Evolutionary conservation across 1,140 invertebrate genomes (phyloP).

Genomic region (Hydropsyche tenuis): DNA sequence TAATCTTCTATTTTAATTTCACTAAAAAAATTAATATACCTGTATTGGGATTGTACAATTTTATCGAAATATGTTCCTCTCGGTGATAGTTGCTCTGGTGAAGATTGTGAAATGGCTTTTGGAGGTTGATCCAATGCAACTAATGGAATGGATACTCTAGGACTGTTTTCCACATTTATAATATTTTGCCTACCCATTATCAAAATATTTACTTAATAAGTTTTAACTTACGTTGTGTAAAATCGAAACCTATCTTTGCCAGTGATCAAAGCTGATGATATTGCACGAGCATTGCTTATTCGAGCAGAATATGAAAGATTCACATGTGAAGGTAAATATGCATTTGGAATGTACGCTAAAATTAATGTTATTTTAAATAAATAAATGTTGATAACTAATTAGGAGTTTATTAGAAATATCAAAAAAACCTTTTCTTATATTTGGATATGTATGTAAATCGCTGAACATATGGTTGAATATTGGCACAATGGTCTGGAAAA

Average conservation of each 20-base stretch:
- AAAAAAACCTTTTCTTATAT: neutral
- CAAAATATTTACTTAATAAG: neutral
- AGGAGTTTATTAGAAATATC: neutral
- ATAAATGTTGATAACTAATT: neutral
- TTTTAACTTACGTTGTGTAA: constrained; percentile 17
- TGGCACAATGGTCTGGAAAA: constrained; percentile 16
- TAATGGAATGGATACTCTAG: neutral
- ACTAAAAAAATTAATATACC: neutral
- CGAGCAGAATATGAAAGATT: constrained; percentile 22
- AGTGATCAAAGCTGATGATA: neutral
- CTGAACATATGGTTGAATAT: constrained; percentile 34
- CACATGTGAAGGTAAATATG: constrained; percentile 24
- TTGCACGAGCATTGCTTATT: neutral
- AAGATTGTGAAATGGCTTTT: neutral
- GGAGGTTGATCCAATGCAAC: neutral
- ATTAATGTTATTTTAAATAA: neutral
- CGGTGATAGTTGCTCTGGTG: constrained; percentile 27
- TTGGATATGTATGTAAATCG: constrained; percentile 25
- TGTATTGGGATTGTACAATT: constrained; percentile 18
- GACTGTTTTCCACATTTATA: neutral
- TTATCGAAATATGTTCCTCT: constrained; percentile 25
- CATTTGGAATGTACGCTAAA: constrained; percentile 26
- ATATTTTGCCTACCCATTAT: neutral
- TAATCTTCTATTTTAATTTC: neutral
- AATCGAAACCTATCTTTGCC: constrained; percentile 34